Evolutionary conservation across 1,140 invertebrate genomes (phyloP), one percentile per base, ranked within the genome.

Genomic region (Sinonovacula constricta): DNA sequence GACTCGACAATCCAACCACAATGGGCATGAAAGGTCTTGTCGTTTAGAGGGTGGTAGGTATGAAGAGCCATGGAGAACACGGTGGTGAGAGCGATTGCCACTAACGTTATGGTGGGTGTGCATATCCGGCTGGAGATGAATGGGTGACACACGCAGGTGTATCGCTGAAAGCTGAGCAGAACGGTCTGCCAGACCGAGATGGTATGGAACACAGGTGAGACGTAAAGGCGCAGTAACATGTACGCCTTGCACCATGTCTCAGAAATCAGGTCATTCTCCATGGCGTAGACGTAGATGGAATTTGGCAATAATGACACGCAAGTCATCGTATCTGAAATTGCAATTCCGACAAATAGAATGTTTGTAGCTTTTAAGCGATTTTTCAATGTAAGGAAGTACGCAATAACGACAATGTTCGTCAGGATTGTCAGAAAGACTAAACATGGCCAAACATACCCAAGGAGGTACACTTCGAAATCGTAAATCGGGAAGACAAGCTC

Each of bases 161-260:
- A 78, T 53, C 75, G 34, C 54, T 78, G 75, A n/a, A 70, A n/a
- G 12, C 75, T 34, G 2, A 78, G 57, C 0, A 70, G 18, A 1
- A 78, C 59, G 5, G 75, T 78, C 59, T 78, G 75, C 75, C 75
- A 78, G 12, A 78, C 57, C 0, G 75, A 78, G 5, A 69, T 66
- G 4, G 75, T 78, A 24, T 78, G 75, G 26, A 78, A 78, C 33
- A 69, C 75, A 0, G 28, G 65, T n/a, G 67, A 57, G 28, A 78
- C 26, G 31, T 78, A 78, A 10, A 78, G 28, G 36, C 66, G 49
- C 36, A 53, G 28, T 3, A 36, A 59, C 66, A 78, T 69, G 33
- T 62, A 69, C 1, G 30, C 31, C 18, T 63, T 24, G 24, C 75
- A 78, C 66, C 12, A 12, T 15, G 3, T 28, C n/a, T 5, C 36